Evolutionary conservation across 2,888 invertebrate genomes (phyloP).

Genomic region (Gasteruption jaculator): DNA sequence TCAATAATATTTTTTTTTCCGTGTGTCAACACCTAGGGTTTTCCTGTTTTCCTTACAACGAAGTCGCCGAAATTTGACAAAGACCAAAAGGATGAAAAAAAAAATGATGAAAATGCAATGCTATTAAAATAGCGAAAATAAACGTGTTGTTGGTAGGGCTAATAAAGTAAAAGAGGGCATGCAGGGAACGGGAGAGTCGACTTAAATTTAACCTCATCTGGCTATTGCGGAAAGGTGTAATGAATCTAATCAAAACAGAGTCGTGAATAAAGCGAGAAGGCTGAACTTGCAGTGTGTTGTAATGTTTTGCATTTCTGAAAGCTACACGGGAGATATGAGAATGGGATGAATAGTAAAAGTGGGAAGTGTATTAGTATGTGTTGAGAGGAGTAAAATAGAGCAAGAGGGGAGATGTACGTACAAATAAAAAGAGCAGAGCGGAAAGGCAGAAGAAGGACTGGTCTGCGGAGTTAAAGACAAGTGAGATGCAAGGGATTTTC

Average conservation of each 20-base stretch:
- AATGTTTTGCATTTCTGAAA: slow-evolving; percentile 13
- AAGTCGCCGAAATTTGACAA: no score
- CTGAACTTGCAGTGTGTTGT: slow-evolving; percentile 18
- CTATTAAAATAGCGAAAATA: no score
- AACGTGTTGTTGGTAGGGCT: no score
- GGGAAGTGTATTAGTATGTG: no score
- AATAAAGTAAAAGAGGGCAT: no score
- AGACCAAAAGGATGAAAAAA: no score
- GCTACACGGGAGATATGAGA: slow-evolving; percentile 3
- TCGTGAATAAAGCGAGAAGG: slow-evolving; percentile 17
- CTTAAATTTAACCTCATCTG: no score
- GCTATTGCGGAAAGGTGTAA: slow-evolving; percentile 20
- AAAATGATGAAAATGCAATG: no score
- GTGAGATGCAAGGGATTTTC: slow-evolving; percentile 18
- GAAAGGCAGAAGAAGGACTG: slow-evolving; percentile 7
- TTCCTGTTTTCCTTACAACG: no score
- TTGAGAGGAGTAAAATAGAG: slow-evolving; percentile 8
- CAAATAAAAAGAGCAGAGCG: slow-evolving; percentile 8
- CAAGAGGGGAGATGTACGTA: slow-evolving; percentile 4
- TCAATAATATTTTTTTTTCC: no score
- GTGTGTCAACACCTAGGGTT: no score
- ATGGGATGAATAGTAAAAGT: not conserved
- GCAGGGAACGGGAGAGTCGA: no score
- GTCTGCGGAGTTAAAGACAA: slow-evolving; percentile 16
- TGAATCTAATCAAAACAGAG: slow-evolving; percentile 32